Evolutionary conservation across 2,888 invertebrate genomes (phyloP), one percentile per base, ranked within the genome.

Genomic region (Hypselothyrea guttata): DNA sequence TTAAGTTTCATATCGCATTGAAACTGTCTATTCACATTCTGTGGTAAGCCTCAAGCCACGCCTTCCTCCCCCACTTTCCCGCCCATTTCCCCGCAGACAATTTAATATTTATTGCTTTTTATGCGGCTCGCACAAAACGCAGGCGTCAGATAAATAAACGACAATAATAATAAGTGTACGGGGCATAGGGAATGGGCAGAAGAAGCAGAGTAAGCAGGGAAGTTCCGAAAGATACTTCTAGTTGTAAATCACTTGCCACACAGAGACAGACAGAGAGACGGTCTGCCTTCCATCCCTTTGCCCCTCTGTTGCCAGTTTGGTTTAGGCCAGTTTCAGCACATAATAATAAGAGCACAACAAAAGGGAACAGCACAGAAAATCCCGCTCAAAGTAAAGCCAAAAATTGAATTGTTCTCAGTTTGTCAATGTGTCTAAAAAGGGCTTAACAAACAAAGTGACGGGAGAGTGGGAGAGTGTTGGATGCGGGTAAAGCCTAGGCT

Each of bases 81-180:
- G 1, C 5, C 41, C 15, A 8, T 2, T 4, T 11, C 11, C 9
- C 16, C 7, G 34, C 34, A 54, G 46, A 68, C 65, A 75, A 74
- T 75, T 75, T 75, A 74, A 71, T 71, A 75, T 75, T 75, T 75
- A 75, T 75, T 71, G 74, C 74, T 64, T 74, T 74, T 74, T 74
- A 68, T 71, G 61, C 60, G 63, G 60, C 49, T 56, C 68, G 71
- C 60, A 73, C 70, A 70, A 73, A 66, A 73, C 71, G 60, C 67
- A 71, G 72, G 73, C 72, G 73, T 73, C 60, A 73, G 72, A 75
- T 71, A 75, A 71, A 71, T 71, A 74, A 74, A 71, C 71, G 67
- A 70, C 75, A 75, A 75, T 66, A 75, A 70, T 69, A 72, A 63
- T 65, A 63, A 70, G 63, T 62, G 54, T 57, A 60, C 70, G 61